Evolutionary conservation across 2,113 vertebrate genomes (phyloP), one percentile per base, ranked within the genome.

Genomic region (Sporophila hypoxantha): DNA sequence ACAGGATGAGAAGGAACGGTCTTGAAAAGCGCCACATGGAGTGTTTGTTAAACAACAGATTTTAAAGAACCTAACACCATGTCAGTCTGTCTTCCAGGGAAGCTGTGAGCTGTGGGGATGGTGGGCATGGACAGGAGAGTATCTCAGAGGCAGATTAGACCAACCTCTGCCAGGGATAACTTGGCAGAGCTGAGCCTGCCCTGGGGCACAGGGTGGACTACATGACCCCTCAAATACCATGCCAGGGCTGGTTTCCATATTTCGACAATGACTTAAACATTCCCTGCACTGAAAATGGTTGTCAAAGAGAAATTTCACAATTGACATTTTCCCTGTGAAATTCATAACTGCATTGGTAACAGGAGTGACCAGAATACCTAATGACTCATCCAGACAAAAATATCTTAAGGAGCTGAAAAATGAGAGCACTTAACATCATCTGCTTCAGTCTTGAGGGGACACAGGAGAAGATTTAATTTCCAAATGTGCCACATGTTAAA

Each of bases 321-420:
- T 1, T 86, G 49, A 80, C 68, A 69, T 92, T 91, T 89, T 93
- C 50, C 55, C 62, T 34, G 39, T 73, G 82, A 92, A 68, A 92
- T 80, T 93, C 86, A 49, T 87, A 75, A 67, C 71, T 85, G 64
- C 70, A 84, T 76, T 79, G 87, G 80, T 52, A 76, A 67, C 30
- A 88, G 21, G 21, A 91, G 65, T 94, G 89, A 95, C 79, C 93
- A 94, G 89, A 95, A 95, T 93, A 86, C 83, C 57, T 93, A 92
- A 91, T 95, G 93, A 95, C 29, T 94, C 88, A 91, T 59, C 14
- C 74, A 34, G 68, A 84, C 82, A 89, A 92, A 95, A 94, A 92
- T 90, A 87, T 82, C 89, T 65, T 69, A 76, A 89, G 49, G 25
- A 93, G 74, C 39, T 93, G 85, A 82, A 89, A 83, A 92, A 87